phyloP scores from a whole-genome alignment of 2,113 vertebrate genomes.

The Amazona guildingii region DNA sequence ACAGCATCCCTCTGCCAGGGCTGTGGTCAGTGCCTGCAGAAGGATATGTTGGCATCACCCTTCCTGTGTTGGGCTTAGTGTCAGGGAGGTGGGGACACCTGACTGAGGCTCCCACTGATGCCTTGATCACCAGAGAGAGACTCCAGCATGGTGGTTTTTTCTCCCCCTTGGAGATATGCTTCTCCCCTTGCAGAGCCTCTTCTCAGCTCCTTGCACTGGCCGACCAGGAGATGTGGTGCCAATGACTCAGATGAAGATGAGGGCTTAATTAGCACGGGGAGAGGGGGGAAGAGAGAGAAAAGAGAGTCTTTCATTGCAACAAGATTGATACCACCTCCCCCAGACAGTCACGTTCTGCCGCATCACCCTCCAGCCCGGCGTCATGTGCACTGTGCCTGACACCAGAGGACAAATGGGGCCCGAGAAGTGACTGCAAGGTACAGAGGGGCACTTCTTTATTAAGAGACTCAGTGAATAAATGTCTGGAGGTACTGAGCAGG shows the following conservation, averaged over 20 bases:
- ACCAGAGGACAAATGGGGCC: slow-evolving; percentile 22
- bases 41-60: not conserved
- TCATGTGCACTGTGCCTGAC: not conserved
- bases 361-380: slow-evolving; percentile 49
- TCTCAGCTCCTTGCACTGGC: slow-evolving; percentile 47
- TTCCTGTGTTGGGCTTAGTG: not conserved
- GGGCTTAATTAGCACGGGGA: slow-evolving; percentile 61
- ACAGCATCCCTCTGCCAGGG: rapidly evolving
- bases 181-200: not conserved
- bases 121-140: not conserved
- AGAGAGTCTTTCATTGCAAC: slow-evolving; percentile 30
- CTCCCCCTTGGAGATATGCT: rapidly evolving
- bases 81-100: not conserved
- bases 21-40: not conserved
- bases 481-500: not conserved
- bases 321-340: slow-evolving; percentile 57
- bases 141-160: rapidly evolving
- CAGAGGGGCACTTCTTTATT: slow-evolving; percentile 29
- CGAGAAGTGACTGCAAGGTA: not conserved
- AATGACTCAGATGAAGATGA: slow-evolving; percentile 71
- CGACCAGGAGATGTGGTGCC: slow-evolving; percentile 41
- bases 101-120: not conserved
- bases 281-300: slow-evolving; percentile 31
- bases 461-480: slow-evolving; percentile 42
- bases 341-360: slow-evolving; percentile 71